Conservation (phyloP, 2,888 invertebrate genomes). For the Chirona hameri region DNA sequence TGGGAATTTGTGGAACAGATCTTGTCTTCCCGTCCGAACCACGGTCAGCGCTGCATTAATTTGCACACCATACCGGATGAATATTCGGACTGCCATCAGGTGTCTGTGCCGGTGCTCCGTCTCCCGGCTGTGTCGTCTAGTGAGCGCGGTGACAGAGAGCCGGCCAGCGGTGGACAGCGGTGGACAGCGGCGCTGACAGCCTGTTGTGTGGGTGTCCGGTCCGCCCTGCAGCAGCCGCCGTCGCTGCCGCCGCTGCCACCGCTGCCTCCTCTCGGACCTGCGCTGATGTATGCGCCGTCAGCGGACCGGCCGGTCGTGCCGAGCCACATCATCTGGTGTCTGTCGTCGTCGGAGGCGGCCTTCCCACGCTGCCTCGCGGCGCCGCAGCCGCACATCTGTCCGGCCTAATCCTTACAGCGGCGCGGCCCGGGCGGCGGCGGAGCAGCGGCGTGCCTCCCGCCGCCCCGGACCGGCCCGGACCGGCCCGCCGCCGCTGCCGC, state of each 20-base stretch:
- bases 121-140: too few relatives aligned
- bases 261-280: not conserved
- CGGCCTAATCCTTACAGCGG: slow-evolving; percentile 4
- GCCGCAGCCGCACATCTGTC: not conserved
- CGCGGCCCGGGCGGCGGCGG: not conserved
- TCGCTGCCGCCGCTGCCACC: too few relatives aligned
- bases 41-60: too few relatives aligned
- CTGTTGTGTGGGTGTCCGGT: not conserved
- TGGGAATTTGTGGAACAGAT: too few relatives aligned
- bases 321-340: not conserved
- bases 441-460: not conserved
- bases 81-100: too few relatives aligned
- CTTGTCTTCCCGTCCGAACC: too few relatives aligned
- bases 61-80: too few relatives aligned
- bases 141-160: too few relatives aligned
- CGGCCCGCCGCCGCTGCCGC: not conserved
- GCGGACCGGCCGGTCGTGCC: not conserved
- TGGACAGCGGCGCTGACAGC: not conserved
- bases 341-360: not conserved
- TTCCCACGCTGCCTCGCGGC: not conserved
- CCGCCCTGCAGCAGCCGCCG: not conserved
- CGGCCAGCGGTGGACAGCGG: too few relatives aligned
- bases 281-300: not conserved
- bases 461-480: not conserved
- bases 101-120: too few relatives aligned